A percentile compares a stretch with the other conserved stretches of the same genome.
Conservation (phyloP, 2,888 invertebrate genomes). For the Drosophila atripex region DNA sequence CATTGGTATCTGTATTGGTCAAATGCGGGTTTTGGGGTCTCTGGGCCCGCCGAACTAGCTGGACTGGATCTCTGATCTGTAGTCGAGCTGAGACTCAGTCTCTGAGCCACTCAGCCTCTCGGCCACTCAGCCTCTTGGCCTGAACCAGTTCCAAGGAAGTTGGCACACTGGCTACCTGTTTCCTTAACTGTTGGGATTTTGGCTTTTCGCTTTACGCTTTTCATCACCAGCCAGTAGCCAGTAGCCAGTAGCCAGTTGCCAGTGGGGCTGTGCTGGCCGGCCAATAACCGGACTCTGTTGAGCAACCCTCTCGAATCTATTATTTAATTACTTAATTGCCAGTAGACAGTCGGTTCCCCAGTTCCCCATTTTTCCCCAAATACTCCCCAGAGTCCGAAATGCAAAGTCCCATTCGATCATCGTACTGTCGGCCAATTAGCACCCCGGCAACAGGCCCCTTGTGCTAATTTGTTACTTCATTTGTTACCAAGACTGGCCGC, state of each 20-base stretch:
- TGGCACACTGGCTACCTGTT: conserved; percentile 70
- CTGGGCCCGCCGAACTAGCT: conserved; percentile 59
- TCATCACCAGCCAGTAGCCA: neutral
- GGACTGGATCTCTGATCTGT: conserved; percentile 47
- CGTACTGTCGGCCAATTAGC: conserved; percentile 50
- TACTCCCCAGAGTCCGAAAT: conserved; percentile 3
- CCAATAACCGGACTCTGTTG: conserved; percentile 53
- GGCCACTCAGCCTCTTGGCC: conserved; percentile 5
- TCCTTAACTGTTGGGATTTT: conserved; percentile 46
- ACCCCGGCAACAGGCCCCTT: conserved; percentile 30
- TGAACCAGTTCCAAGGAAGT: conserved; percentile 66
- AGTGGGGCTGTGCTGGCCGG: conserved; percentile 1
- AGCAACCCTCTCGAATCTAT: conserved; percentile 46
- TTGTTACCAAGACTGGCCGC: conserved; percentile 27
- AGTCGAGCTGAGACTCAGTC: neutral
- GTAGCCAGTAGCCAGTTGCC: neutral
- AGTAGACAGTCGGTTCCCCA: conserved; percentile 20
- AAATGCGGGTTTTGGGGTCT: conserved; percentile 71
- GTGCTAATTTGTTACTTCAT: conserved; percentile 45
- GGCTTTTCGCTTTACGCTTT: conserved; percentile 16
- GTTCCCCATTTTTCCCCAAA: conserved; percentile 35
- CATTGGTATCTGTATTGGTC: conserved; percentile 12
- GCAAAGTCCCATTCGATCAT: conserved; percentile 38
- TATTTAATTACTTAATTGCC: conserved; percentile 67
- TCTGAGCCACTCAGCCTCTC: neutral